Evolutionary conservation across 2,113 vertebrate genomes (phyloP).

Genomic region (Rhinoptilus africanus): DNA sequence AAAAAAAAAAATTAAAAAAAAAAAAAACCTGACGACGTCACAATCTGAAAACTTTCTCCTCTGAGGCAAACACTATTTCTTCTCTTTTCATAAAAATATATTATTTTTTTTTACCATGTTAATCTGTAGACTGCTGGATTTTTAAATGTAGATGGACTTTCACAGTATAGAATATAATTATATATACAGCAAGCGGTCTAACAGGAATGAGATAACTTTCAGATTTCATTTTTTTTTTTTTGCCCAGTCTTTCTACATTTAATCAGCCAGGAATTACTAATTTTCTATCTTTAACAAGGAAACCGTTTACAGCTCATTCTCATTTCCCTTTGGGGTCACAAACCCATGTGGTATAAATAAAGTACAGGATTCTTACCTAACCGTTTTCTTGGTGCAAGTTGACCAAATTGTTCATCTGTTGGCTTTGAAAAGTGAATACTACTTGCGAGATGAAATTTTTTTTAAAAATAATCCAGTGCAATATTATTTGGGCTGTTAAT

Average conservation of each 20-base stretch:
- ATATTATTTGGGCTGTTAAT: constrained; percentile 49
- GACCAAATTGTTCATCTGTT: constrained; percentile 55
- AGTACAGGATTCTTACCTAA: background rate
- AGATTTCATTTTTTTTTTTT: constrained; percentile 32
- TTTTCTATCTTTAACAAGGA: constrained; percentile 48
- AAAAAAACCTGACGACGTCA: background rate
- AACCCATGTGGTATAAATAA: constrained; percentile 5
- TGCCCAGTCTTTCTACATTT: constrained; percentile 69
- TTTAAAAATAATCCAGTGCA: constrained; percentile 44
- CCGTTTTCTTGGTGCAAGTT: constrained; percentile 41
- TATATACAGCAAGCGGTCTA: constrained; percentile 48
- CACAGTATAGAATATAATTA: constrained; percentile 49
- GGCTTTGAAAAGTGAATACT: constrained; percentile 42
- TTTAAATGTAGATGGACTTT: constrained; percentile 55
- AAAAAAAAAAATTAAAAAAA: background rate
- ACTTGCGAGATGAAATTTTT: background rate
- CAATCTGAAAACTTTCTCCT: constrained; percentile 35
- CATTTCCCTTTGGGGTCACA: constrained; percentile 9
- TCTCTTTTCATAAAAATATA: constrained; percentile 46
- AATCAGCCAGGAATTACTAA: constrained; percentile 64
- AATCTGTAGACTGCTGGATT: constrained; percentile 66
- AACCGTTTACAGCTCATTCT: constrained; percentile 40
- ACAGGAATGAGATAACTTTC: constrained; percentile 58
- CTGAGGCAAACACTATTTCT: constrained; percentile 60
- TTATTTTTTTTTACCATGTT: constrained; percentile 47